Base-by-base conservation (phyloP, 1,140 invertebrate genomes). In the Spodoptera litura region DNA sequence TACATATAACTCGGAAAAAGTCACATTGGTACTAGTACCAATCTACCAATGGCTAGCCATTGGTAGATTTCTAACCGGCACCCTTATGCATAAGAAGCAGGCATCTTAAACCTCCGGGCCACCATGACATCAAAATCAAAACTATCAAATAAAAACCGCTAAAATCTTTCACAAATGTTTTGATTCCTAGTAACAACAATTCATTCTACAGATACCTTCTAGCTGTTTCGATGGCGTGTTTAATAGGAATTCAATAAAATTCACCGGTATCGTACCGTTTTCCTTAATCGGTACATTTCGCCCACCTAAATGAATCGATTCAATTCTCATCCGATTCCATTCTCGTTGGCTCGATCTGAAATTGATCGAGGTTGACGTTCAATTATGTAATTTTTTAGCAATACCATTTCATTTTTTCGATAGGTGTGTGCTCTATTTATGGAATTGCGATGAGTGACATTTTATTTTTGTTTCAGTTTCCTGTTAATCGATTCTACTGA, bases 231-330 rank as follows among this genome's bases (percentile, higher is more conserved):
- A 62, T 62, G 53, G 72, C 72, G 72, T 75, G 72, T 75, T 64
- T 75, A 62, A 75, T 75, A 75, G 72, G 44, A 62, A 75, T 75
- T 75, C 72, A 75, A 75, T 75, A 75, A 53, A 25, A 75, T 53
- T 75, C 72, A 2, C 15, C 56, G 38, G 20, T 75, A 62, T 38
- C 72, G 72, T 75, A 15, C 72, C 72, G 44, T 64, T 75, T 75
- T 62, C 72, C 59, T 27, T 75, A 75, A 75, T 75, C 72, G 72
- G 72, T 75, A 75, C 72, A 62, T 52, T 75, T 51, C 25, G 59
- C 72, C 49, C 59, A 75, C 58, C 59, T 75, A 58, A 75, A 75
- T 75, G 72, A 62, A 75, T 75, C 44, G 72, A 38, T 75, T 52
- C 44, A 15, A 35, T 12, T 27, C 49, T 75, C 72, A 64, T 62